phyloP scores from a whole-genome alignment of 2,797 vertebrate genomes.

The Petrocephalus sullivani region DNA sequence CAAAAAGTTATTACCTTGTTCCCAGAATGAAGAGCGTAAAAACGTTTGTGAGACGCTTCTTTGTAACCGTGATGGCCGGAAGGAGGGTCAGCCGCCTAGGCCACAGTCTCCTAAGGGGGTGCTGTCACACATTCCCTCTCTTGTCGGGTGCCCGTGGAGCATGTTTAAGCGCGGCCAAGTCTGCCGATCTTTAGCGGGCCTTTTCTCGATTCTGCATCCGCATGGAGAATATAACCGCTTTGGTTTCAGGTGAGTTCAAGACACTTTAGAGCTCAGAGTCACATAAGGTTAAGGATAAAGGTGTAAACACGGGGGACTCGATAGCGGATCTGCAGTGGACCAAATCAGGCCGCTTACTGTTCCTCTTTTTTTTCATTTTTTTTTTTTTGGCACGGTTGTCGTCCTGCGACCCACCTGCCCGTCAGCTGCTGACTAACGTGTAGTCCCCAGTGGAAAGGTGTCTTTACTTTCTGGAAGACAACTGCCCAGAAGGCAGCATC shows the following conservation, averaged over 20 bases:
- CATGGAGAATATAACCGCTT: background rate
- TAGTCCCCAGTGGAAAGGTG: background rate
- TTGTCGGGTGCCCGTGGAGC: background rate
- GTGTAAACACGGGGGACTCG: background rate
- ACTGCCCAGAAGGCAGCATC: background rate
- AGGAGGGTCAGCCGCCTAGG: background rate
- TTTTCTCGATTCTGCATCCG: background rate
- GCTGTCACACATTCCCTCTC: background rate
- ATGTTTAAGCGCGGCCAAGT: background rate
- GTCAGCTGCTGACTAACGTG: background rate
- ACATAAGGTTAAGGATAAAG: background rate
- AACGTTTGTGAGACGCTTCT: too few species aligned
- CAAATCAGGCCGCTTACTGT: background rate
- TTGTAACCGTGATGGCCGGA: too few species aligned
- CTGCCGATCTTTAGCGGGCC: background rate
- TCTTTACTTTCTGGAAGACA: background rate
- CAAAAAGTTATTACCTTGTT: background rate
- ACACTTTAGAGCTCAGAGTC: background rate
- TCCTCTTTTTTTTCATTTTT: background rate
- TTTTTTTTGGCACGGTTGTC: too few species aligned
- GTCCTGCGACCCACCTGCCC: background rate
- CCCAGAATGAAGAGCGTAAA: background rate
- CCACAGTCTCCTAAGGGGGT: too few species aligned
- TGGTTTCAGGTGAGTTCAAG: background rate
- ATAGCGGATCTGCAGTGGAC: background rate